Percentiles rank a stretch among this genome's conserved stretches.
Conservation (phyloP, 1,140 invertebrate species). For the Diachasma alloeum region DNA sequence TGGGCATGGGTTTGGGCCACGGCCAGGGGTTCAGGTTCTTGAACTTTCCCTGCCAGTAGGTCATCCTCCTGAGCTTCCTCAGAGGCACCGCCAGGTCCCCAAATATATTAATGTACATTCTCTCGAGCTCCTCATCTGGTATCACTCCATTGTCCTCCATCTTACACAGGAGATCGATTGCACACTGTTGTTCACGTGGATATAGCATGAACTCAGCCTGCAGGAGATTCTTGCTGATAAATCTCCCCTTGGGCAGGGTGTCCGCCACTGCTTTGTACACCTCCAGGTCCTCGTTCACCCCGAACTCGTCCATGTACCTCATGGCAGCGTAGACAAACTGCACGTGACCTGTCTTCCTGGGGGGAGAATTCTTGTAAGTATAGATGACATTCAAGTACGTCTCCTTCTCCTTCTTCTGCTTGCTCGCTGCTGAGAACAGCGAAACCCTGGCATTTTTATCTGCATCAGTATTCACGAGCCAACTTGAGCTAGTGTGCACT, state of each 20-base stretch:
- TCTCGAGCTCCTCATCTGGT: conserved; percentile 88
- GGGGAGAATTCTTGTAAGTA: conserved; percentile 71
- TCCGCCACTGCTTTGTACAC: conserved; percentile 91
- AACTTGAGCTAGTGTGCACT: not conserved
- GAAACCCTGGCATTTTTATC: not conserved
- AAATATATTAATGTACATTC: conserved; percentile 85
- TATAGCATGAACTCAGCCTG: conserved; percentile 92
- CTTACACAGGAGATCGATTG: conserved; percentile 84
- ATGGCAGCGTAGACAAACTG: conserved; percentile 94
- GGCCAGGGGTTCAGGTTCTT: conserved; percentile 90
- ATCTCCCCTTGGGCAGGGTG: conserved; percentile 91
- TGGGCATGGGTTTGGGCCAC: conserved; percentile 78
- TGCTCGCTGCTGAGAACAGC: not conserved
- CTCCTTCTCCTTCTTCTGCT: conserved; percentile 73
- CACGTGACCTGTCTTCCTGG: conserved; percentile 79
- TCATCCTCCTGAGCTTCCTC: conserved; percentile 88
- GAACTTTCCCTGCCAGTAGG: conserved; percentile 99
- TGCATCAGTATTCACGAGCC: not conserved
- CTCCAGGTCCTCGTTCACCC: conserved; percentile 88
- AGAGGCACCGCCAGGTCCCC: conserved; percentile 80
- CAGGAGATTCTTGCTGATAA: conserved; percentile 81
- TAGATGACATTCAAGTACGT: conserved; percentile 79
- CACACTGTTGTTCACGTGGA: conserved; percentile 93
- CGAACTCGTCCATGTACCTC: conserved; percentile 88
- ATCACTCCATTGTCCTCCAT: conserved; percentile 93